phyloP scores from a whole-genome alignment of 1,140 invertebrate genomes.

The Phymastichus coffea region DNA sequence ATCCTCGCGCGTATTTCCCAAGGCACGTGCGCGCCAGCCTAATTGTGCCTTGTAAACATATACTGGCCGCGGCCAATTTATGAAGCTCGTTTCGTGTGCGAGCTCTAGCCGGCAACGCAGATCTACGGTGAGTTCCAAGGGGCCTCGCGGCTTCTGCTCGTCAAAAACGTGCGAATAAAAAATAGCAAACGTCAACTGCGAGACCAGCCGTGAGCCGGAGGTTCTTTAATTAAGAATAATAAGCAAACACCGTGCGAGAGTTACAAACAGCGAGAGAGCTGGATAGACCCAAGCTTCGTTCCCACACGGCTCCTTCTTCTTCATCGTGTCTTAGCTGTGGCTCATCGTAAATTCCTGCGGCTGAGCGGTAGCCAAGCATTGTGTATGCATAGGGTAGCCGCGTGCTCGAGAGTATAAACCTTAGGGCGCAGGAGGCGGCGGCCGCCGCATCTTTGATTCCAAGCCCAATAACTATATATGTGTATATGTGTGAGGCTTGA shows the following conservation, averaged over 20 bases:
- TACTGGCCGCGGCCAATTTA: slow-evolving; percentile 32
- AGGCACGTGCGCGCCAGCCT: slow-evolving; percentile 28
- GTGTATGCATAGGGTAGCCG: slow-evolving; percentile 55
- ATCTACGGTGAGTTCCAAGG: too few species aligned
- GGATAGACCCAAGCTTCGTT: too few species aligned
- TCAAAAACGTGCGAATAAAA: too few species aligned
- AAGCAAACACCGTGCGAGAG: slow-evolving; percentile 11
- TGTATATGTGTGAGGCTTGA: background rate
- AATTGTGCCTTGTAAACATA: slow-evolving; percentile 42
- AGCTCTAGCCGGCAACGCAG: too few species aligned
- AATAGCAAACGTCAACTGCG: too few species aligned
- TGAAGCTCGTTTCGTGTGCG: slow-evolving; percentile 31
- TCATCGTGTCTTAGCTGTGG: background rate
- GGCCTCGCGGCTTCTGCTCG: too few species aligned
- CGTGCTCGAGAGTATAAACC: slow-evolving; percentile 38
- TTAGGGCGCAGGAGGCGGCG: slow-evolving; percentile 42
- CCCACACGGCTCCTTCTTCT: too few species aligned
- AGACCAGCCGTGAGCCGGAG: too few species aligned
- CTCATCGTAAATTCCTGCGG: background rate
- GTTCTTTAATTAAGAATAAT: slow-evolving; percentile 22
- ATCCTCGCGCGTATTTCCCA: slow-evolving; percentile 10
- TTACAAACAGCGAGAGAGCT: too few species aligned
- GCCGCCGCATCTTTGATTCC: slow-evolving; percentile 49
- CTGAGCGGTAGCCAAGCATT: slow-evolving; percentile 49
- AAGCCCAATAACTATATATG: slow-evolving; percentile 15